phyloP scores from a whole-genome alignment of 2,888 invertebrate genomes.

The Perizoma affinitatum region DNA sequence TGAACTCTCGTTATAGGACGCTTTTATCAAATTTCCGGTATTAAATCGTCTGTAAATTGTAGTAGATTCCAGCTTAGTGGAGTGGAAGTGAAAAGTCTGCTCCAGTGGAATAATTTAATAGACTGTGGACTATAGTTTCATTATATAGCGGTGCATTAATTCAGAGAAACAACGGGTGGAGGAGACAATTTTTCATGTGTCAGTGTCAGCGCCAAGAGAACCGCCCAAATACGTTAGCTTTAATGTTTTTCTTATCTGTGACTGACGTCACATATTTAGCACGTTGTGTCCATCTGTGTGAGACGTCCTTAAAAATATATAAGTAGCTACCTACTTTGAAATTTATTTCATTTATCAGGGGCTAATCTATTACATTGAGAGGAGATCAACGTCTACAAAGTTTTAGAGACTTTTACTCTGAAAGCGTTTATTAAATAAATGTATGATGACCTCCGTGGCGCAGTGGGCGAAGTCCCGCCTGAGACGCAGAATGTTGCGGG shows the following conservation, averaged over 20 bases:
- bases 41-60: slow-evolving; percentile 15
- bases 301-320: not conserved
- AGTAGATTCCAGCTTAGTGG: slow-evolving; percentile 26
- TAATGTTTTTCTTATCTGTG: slow-evolving; percentile 31
- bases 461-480: too few species aligned
- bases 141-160: slow-evolving; percentile 39
- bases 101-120: slow-evolving; percentile 27
- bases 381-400: too few species aligned
- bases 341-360: too few species aligned
- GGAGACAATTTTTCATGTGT: slow-evolving; percentile 45
- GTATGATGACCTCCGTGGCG: too few species aligned
- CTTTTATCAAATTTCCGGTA: slow-evolving; percentile 17
- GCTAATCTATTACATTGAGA: too few species aligned
- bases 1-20: not conserved
- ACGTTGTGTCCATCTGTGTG: slow-evolving; percentile 10
- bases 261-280: slow-evolving; percentile 23
- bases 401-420: too few species aligned
- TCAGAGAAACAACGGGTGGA: slow-evolving; percentile 38
- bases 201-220: slow-evolving; percentile 35
- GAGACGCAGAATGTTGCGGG: too few species aligned
- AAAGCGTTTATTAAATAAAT: too few species aligned
- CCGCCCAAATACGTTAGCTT: slow-evolving; percentile 37
- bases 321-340: too few species aligned
- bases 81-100: slow-evolving; percentile 28
- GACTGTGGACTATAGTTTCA: slow-evolving; percentile 31